A percentile compares a stretch with the other conserved stretches of the same genome.
These are phyloP conservation scores for Anarhynchus alexandrinus DNA, from an alignment of 2,113 vertebrate genomes.

Conservation along the genomic window DNA sequence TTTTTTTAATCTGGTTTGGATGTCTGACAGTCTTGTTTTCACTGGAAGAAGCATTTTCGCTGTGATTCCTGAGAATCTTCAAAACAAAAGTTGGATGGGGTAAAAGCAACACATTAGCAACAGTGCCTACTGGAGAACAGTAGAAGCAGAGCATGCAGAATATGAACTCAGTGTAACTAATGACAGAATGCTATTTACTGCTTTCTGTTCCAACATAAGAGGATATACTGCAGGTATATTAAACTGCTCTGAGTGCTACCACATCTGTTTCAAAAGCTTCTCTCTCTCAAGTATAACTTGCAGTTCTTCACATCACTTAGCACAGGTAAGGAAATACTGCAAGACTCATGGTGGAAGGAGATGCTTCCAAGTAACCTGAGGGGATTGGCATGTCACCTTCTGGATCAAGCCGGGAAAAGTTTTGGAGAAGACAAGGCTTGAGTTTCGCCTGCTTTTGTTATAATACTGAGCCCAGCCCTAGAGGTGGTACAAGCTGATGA, in stretches of 20 bases:
- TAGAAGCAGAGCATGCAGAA: background rate
- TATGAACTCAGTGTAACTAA: background rate
- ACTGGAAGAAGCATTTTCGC: constrained; percentile 77
- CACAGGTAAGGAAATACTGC: background rate
- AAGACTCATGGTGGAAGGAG: background rate
- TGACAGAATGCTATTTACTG: background rate
- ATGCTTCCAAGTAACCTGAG: background rate
- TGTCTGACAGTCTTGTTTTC: constrained; percentile 78
- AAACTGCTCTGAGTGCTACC: background rate
- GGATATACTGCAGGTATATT: background rate
- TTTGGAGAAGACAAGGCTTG: background rate
- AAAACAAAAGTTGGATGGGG: constrained; percentile 2
- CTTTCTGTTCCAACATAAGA: background rate
- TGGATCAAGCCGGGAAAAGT: background rate
- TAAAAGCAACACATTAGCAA: background rate
- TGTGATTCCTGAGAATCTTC: constrained; percentile 90
- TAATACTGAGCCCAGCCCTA: background rate
- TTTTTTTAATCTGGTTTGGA: constrained; percentile 75
- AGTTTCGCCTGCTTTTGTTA: background rate
- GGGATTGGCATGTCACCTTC: background rate
- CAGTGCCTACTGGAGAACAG: background rate
- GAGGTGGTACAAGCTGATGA: background rate
- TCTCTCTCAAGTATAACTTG: background rate
- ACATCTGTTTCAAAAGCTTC: background rate
- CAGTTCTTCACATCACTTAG: background rate